Conservation (phyloP, 2,888 invertebrate species). For the Microchrysa polita region DNA sequence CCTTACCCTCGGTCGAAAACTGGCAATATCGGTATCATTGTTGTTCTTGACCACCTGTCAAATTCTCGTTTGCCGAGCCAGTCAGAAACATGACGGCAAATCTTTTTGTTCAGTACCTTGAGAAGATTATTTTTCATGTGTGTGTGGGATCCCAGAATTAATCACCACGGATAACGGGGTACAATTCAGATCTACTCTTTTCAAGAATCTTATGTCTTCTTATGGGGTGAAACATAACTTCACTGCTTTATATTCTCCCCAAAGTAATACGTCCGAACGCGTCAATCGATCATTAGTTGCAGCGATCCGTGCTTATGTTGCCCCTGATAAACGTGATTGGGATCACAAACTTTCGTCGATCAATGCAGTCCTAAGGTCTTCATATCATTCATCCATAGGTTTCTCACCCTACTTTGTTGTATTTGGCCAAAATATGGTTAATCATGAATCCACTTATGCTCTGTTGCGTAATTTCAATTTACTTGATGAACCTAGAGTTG, state of each 20-base stretch:
- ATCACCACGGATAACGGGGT: background rate
- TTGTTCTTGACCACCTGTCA: background rate
- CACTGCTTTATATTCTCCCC: background rate
- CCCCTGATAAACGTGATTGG: background rate
- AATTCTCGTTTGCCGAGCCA: background rate
- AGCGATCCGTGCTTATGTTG: background rate
- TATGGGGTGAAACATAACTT: background rate
- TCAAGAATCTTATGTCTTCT: background rate
- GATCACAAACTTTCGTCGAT: background rate
- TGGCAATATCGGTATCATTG: no score
- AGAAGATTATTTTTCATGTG: background rate
- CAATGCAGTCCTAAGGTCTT: background rate
- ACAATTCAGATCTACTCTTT: background rate
- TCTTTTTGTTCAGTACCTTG: background rate
- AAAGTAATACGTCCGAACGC: background rate
- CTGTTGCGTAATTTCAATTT: no score
- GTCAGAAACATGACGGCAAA: no score
- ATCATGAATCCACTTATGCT: no score
- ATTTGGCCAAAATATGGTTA: no score
- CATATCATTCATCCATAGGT: background rate
- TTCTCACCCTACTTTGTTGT: background rate
- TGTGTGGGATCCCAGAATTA: background rate
- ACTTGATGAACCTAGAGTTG: no score
- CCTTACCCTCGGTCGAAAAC: conserved; percentile 12
- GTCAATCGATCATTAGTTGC: background rate